Conservation (phyloP, 2,113 vertebrate species). For the Pangasianodon gigas region DNA sequence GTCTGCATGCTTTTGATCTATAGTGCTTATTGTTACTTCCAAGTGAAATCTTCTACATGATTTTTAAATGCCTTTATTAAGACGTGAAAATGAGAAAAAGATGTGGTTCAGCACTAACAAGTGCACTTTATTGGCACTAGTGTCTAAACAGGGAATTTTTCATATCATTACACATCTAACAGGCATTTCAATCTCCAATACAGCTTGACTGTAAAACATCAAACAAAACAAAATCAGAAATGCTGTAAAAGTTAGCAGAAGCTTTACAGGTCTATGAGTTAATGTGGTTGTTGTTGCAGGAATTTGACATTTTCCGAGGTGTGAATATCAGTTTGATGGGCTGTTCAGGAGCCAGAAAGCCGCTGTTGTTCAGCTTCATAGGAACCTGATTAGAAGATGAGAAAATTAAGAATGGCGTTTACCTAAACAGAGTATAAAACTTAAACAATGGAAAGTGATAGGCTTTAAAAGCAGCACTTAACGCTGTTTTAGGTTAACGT, state of each 20-base stretch:
- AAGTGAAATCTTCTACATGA: background rate
- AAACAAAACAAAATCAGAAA: background rate
- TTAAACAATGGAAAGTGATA: background rate
- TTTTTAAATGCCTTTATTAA: background rate
- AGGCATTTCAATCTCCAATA: background rate
- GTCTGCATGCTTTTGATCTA: background rate
- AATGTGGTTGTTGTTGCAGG: background rate
- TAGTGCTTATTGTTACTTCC: background rate
- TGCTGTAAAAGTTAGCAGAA: background rate
- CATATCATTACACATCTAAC: background rate
- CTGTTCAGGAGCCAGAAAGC: slow-evolving; percentile 29
- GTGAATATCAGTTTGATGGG: slow-evolving; percentile 39
- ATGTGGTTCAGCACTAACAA: background rate
- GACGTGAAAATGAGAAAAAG: background rate
- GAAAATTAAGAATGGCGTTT: background rate
- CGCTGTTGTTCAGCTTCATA: background rate
- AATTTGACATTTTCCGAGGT: background rate
- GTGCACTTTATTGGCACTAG: too few relatives aligned
- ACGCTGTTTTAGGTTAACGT: background rate
- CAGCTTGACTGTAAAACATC: background rate
- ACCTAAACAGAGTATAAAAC: background rate
- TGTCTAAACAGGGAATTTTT: too few relatives aligned
- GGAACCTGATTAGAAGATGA: slow-evolving; percentile 30
- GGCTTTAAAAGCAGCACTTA: background rate
- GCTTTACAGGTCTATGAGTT: background rate